Evolutionary conservation across 2,113 vertebrate genomes (phyloP).

Genomic region (Psilopsiagon aurifrons): DNA sequence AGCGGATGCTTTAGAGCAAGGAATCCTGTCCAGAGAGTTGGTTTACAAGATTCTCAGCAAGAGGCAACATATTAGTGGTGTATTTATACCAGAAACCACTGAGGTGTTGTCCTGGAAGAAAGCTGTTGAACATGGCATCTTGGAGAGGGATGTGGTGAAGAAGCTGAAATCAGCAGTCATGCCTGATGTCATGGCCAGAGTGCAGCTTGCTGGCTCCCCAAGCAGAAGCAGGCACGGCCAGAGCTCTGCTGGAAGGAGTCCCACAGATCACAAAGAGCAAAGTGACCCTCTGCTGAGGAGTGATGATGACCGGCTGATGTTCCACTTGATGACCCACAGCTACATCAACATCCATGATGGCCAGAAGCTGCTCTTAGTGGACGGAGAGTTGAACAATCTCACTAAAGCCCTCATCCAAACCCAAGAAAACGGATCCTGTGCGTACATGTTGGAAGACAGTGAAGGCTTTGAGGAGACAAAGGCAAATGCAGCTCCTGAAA

Average conservation of each 20-base stretch:
- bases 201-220: conserved; percentile 71
- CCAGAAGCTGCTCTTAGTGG: conserved; percentile 84
- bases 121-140: conserved; percentile 69
- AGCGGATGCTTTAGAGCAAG: conserved; percentile 85
- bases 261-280: not conserved
- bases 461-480: conserved; percentile 5
- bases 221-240: conserved; percentile 60
- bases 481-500: not conserved
- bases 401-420: conserved; percentile 10
- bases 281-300: conserved; percentile 10
- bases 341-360: conserved; percentile 86
- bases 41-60: conserved; percentile 78
- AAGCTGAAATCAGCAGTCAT: conserved; percentile 77
- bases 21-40: conserved; percentile 82
- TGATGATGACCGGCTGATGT: conserved; percentile 69
- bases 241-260: conserved; percentile 12
- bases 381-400: conserved; percentile 71
- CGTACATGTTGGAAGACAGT: not conserved
- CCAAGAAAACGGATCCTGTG: not conserved
- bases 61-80: conserved; percentile 77
- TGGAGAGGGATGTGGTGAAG: conserved; percentile 71
- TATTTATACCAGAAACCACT: conserved; percentile 83
- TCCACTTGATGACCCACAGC: conserved; percentile 88
- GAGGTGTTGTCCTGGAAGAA: conserved; percentile 81
- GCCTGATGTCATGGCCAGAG: conserved; percentile 80